phyloP scores from a whole-genome alignment of 2,888 invertebrate genomes.

The Ypsolopha sequella region DNA sequence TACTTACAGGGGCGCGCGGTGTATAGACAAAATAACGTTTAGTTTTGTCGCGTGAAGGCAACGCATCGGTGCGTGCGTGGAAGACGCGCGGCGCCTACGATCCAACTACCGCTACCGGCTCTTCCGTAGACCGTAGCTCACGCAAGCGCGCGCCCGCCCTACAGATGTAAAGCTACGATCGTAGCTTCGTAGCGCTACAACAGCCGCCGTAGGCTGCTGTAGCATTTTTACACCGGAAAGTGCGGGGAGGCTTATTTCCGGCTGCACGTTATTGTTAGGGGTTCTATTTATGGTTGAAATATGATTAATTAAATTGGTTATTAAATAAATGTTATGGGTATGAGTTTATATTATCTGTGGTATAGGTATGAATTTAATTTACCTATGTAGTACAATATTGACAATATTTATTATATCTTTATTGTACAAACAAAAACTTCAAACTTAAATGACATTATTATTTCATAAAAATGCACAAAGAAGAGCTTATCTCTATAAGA shows the following conservation, averaged over 20 bases:
- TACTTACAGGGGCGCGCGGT: conserved; percentile 68
- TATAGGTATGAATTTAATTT: background rate
- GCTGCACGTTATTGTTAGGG: background rate
- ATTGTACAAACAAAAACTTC: too few species aligned
- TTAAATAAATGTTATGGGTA: background rate
- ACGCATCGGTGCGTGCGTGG: conserved; percentile 50
- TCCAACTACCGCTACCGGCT: conserved; percentile 11
- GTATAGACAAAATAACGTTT: conserved; percentile 26
- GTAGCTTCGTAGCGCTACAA: conserved; percentile 15
- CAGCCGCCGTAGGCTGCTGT: conserved; percentile 19
- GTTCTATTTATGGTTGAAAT: background rate
- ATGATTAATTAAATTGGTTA: conserved; percentile 5
- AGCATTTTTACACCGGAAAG: conserved; percentile 4
- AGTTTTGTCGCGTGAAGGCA: conserved; percentile 22
- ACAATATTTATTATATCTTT: too few species aligned
- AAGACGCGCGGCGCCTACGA: conserved; percentile 40
- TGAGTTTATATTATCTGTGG: too few species aligned
- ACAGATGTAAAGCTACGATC: conserved; percentile 29
- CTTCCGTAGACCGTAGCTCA: conserved; percentile 20
- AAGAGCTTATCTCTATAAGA: too few species aligned
- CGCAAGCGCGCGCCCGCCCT: conserved; percentile 41
- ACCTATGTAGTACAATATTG: too few species aligned
- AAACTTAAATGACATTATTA: too few species aligned
- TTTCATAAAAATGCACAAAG: too few species aligned
- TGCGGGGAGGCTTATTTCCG: background rate